These are phyloP conservation scores for Ruditapes philippinarum DNA, from an alignment of 1,140 invertebrate species.

Conservation along the genomic window DNA sequence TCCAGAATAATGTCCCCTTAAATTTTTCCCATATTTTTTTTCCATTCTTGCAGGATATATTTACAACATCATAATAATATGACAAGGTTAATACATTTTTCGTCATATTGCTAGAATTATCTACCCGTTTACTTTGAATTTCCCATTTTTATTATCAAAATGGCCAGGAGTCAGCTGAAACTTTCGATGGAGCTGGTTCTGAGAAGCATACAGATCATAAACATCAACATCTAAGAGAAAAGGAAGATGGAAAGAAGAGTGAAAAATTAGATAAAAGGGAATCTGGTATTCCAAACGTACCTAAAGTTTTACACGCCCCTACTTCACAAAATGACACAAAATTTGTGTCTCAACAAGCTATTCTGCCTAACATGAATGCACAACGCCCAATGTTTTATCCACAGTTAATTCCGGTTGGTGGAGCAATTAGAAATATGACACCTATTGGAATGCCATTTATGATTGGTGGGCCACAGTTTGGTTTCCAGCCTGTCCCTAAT, in stretches of 20 bases:
- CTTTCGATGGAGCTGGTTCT: background rate
- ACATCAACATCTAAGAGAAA: background rate
- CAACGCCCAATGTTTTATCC: constrained; percentile 56
- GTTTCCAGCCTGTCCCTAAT: constrained; percentile 20
- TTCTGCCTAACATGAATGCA: constrained; percentile 26
- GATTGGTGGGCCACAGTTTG: constrained; percentile 28
- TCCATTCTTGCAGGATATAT: too few species aligned
- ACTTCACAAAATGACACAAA: constrained; percentile 17
- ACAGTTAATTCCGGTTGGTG: constrained; percentile 51
- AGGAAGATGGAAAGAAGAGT: background rate
- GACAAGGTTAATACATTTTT: too few species aligned
- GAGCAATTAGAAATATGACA: constrained; percentile 16
- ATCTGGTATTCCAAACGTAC: background rate
- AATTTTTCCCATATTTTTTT: too few species aligned
- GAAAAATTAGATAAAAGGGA: background rate
- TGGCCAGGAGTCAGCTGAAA: constrained; percentile 41
- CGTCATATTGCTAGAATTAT: too few species aligned
- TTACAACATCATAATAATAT: too few species aligned
- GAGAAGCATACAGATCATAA: background rate
- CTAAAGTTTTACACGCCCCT: background rate
- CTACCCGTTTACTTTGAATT: too few species aligned
- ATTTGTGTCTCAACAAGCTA: background rate
- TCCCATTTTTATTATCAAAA: too few species aligned
- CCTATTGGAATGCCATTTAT: constrained; percentile 61
- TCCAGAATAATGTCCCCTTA: too few species aligned